Conservation (phyloP, 2,888 invertebrate genomes). For the Cheilosia grossa region DNA sequence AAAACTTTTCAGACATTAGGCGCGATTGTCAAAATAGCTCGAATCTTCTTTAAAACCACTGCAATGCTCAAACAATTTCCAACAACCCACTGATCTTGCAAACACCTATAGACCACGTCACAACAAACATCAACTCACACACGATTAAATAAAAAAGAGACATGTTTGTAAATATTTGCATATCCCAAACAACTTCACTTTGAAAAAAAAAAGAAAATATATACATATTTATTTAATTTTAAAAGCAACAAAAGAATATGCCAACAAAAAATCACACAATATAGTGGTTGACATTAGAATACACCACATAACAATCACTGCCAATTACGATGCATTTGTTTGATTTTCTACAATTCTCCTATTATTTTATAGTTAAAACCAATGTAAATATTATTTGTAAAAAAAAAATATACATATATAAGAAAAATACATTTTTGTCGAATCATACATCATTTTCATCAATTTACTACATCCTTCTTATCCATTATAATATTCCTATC, state of each 20-base stretch:
- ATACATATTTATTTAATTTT: not conserved
- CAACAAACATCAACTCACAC: not conserved
- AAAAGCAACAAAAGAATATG: conserved; percentile 50
- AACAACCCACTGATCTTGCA: not conserved
- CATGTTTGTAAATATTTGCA: conserved; percentile 1
- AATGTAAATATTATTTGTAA: conserved; percentile 77
- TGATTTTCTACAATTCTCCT: conserved; percentile 45
- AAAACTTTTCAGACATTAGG: too few relatives aligned
- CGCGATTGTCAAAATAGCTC: too few relatives aligned
- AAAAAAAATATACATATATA: conserved; percentile 32
- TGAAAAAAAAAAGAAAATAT: not conserved
- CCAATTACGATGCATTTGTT: conserved; percentile 69
- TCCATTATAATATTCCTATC: conserved; percentile 32
- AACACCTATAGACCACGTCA: not conserved
- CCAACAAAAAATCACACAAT: conserved; percentile 25
- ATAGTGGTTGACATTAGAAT: conserved; percentile 2
- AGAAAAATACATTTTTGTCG: conserved; percentile 57
- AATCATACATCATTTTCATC: conserved; percentile 68
- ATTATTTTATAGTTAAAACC: conserved; percentile 40
- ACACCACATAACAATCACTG: conserved; percentile 59
- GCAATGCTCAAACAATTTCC: not conserved
- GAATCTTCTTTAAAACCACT: too few relatives aligned
- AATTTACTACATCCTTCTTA: conserved; percentile 10
- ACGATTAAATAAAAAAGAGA: not conserved
- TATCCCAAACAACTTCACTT: not conserved